Evolutionary conservation across 2,888 invertebrate genomes (phyloP), one percentile per base, ranked within the genome.

Genomic region (Lochmaea crataegi): DNA sequence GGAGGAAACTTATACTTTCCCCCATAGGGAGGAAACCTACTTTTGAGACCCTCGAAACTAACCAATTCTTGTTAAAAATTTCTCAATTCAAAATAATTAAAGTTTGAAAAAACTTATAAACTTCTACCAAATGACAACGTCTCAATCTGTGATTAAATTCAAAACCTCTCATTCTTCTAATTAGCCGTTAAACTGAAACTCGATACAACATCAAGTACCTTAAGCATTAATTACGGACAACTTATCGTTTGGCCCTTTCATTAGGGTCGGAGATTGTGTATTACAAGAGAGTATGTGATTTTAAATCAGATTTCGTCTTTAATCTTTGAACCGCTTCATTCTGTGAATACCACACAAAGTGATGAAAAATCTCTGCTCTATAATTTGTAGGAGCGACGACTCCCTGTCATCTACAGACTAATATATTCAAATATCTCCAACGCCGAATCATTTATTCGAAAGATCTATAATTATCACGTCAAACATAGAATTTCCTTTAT

Each of bases 351-450:
- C 70, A 57, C 26, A 42, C 53, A 6, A 66, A 45, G 70, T 65
- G 67, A 68, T 65, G 68, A 58, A 64, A 68, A 72, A 74, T 74
- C 32, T 18, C 73, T 71, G 64, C 70, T 67, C 67, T 74, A 74
- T 61, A 66, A 64, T 67, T 66, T 61, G 22, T n/a, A 26, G 57
- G 38, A 63, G 63, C 26, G 16, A 53, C 26, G 16, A 53, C 72
- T 64, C 26, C 57, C 70, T 70, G 69, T 60, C 72, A 61, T 53
- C 64, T 69, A 72, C 70, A 67, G 70, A 57, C 56, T 71, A 60
- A 68, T 69, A 68, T 72, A 75, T 75, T 69, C 68, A 53, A 48
- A 66, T 57, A 41, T 51, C 65, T 66, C 61, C 65, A 71, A 71
- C 68, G 71, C 65, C 58, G 65, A 60, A 67, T 68, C 76, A 73